phyloP scores from a whole-genome alignment of 2,888 invertebrate genomes.

The Platycheirus rosarum region DNA sequence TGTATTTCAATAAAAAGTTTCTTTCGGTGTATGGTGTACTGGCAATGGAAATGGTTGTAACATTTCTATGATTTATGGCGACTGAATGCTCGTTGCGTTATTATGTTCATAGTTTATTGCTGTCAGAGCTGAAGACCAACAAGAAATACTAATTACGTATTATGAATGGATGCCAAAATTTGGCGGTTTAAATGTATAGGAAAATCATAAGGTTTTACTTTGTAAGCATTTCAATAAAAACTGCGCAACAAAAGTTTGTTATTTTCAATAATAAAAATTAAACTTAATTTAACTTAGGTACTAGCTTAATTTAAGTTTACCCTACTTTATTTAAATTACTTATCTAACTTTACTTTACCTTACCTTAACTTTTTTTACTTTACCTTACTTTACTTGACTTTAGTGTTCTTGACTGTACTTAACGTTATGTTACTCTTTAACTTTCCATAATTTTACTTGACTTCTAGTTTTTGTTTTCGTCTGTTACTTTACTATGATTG shows the following conservation, averaged over 20 bases:
- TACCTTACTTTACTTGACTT: no score
- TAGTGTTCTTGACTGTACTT: no score
- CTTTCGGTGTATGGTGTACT: constrained; percentile 35
- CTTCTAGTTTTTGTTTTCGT: no score
- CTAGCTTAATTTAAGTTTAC: no score
- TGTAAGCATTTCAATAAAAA: background rate
- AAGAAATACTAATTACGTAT: constrained; percentile 52
- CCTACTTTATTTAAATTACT: no score
- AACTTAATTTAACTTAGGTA: no score
- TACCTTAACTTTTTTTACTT: no score
- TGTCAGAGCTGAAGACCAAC: constrained; percentile 31
- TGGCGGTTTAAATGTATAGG: constrained; percentile 22
- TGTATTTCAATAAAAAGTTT: constrained; percentile 26
- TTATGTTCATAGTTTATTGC: constrained; percentile 65
- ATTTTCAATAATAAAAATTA: background rate
- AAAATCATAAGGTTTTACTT: background rate
- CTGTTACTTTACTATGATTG: no score
- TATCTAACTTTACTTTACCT: no score
- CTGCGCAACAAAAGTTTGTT: background rate
- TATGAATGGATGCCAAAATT: constrained; percentile 36
- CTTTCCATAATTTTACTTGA: no score
- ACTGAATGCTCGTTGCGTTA: constrained; percentile 55
- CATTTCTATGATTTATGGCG: constrained; percentile 67
- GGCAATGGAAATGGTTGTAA: constrained; percentile 60
- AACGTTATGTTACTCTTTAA: no score